These are phyloP conservation scores for Strigamia maritima DNA, from an alignment of 2,888 invertebrate genomes.

Conservation along the genomic window DNA sequence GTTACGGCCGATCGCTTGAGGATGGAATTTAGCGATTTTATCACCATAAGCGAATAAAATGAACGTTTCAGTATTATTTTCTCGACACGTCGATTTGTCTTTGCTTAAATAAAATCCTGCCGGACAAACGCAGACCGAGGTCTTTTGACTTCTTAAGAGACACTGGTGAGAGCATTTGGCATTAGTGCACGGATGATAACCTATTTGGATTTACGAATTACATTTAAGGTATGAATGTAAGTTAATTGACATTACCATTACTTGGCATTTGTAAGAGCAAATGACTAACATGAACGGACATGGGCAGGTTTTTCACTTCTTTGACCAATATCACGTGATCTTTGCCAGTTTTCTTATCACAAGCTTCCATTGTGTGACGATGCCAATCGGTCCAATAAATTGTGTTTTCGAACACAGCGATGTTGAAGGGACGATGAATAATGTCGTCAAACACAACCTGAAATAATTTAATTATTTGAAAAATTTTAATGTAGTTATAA, in stretches of 20 bases:
- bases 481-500: not conserved
- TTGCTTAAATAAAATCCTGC: slow-evolving; percentile 62
- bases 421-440: slow-evolving; percentile 74
- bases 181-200: slow-evolving; percentile 62
- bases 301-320: slow-evolving; percentile 56
- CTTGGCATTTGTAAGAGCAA: slow-evolving; percentile 59
- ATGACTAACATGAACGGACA: slow-evolving; percentile 73
- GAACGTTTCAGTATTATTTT: slow-evolving; percentile 54
- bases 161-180: slow-evolving; percentile 74
- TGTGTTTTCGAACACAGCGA: slow-evolving; percentile 81
- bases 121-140: slow-evolving; percentile 70
- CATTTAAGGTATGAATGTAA: not conserved
- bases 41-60: slow-evolving; percentile 62
- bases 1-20: slow-evolving; percentile 57
- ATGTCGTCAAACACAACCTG: slow-evolving; percentile 60
- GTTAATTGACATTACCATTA: slow-evolving; percentile 25
- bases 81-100: slow-evolving; percentile 61
- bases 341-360: slow-evolving; percentile 73
- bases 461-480: slow-evolving; percentile 38
- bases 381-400: slow-evolving; percentile 90
- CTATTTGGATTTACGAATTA: slow-evolving; percentile 44
- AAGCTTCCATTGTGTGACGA: slow-evolving; percentile 68
- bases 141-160: slow-evolving; percentile 60
- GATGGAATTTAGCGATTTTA: slow-evolving; percentile 62
- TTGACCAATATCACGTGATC: slow-evolving; percentile 58